phyloP scores from a whole-genome alignment of 2,797 vertebrate genomes.

The Brachyrhaphis roseni region DNA sequence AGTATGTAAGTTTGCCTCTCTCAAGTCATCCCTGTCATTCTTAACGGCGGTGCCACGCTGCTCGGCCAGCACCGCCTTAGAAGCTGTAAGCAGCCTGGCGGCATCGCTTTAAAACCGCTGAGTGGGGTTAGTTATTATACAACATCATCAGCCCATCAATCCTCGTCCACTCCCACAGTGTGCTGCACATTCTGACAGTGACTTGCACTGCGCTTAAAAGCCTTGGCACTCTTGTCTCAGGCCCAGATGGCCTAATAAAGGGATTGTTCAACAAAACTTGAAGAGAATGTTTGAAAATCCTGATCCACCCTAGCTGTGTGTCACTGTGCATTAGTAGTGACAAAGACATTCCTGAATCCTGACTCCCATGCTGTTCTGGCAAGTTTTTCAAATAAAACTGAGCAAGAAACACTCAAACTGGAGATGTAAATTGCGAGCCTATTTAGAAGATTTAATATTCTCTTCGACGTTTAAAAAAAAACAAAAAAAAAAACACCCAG shows the following conservation, averaged over 20 bases:
- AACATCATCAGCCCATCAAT: conserved; percentile 74
- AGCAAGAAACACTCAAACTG: conserved; percentile 48
- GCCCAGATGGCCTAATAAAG: conserved; percentile 59
- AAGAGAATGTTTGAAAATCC: conserved; percentile 66
- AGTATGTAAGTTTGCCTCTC: conserved; percentile 41
- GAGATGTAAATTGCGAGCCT: conserved; percentile 57
- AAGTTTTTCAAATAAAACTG: conserved; percentile 63
- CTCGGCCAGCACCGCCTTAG: conserved; percentile 35
- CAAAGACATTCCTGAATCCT: conserved; percentile 66
- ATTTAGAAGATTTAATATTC: conserved; percentile 55
- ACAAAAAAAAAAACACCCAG: conserved; percentile 67
- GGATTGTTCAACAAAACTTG: conserved; percentile 62
- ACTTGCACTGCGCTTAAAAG: conserved; percentile 73
- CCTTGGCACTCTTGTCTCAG: conserved; percentile 55
- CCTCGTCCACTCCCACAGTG: conserved; percentile 56
- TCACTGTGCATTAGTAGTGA: conserved; percentile 69
- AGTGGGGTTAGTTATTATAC: conserved; percentile 70
- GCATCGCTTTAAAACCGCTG: conserved; percentile 62
- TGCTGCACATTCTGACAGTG: conserved; percentile 46
- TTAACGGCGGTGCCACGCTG: conserved; percentile 27
- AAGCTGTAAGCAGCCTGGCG: conserved; percentile 41
- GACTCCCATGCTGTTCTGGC: conserved; percentile 58
- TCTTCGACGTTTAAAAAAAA: conserved; percentile 45
- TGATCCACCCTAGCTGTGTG: conserved; percentile 64
- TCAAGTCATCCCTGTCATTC: conserved; percentile 35